A percentile compares a stretch with the other conserved stretches of the same genome.
Conservation (phyloP, 2,888 invertebrate genomes). For the Leptogaster cylindrica region DNA sequence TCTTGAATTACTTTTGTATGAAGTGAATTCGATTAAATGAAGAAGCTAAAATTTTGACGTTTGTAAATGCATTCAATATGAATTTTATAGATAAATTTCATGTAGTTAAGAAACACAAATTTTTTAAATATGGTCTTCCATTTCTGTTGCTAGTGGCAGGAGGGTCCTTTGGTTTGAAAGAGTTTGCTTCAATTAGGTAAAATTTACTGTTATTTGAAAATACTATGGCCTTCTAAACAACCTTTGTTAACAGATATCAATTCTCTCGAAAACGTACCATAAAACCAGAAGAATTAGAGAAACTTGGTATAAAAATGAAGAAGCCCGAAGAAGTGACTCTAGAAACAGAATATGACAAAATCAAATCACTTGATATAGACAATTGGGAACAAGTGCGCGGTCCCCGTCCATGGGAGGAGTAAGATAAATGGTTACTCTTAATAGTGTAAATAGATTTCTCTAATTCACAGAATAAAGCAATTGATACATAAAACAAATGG, state of each 20-base stretch:
- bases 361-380: conserved; percentile 75
- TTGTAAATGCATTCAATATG: neutral
- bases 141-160: conserved; percentile 76
- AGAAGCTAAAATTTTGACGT: neutral
- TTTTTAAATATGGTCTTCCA: conserved; percentile 71
- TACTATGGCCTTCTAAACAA: neutral
- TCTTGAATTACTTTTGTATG: neutral
- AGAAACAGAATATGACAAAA: conserved; percentile 76
- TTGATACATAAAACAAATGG: no score
- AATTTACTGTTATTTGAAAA: no score
- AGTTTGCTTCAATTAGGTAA: conserved; percentile 78
- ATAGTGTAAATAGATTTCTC: neutral
- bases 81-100: conserved; percentile 22
- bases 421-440: no score
- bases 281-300: conserved; percentile 70
- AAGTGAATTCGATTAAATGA: neutral
- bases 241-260: conserved; percentile 62
- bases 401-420: conserved; percentile 85
- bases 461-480: no score
- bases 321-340: conserved; percentile 72
- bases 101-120: conserved; percentile 52
- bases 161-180: conserved; percentile 77
- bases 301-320: conserved; percentile 72
- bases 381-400: conserved; percentile 87
- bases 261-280: conserved; percentile 68